These are phyloP conservation scores for Ditylenchus dipsaci DNA, from an alignment of 1,140 invertebrate genomes.

Conservation along the genomic window DNA sequence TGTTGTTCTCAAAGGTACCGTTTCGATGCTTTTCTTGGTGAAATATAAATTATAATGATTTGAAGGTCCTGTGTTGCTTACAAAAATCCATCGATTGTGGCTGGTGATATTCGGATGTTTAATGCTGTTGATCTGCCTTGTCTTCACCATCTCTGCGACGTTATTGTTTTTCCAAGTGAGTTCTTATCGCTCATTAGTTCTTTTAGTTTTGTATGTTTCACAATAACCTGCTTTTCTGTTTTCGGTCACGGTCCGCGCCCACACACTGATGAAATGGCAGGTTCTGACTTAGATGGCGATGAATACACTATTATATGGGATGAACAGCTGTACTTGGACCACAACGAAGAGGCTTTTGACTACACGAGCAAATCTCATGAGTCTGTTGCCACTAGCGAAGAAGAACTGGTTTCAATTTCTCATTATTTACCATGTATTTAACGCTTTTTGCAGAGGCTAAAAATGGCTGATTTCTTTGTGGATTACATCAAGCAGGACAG, in stretches of 20 bases:
- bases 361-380: conserved; percentile 45
- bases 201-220: too few relatives aligned
- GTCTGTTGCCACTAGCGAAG: conserved; percentile 10
- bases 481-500: conserved; percentile 55
- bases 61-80: conserved; percentile 53
- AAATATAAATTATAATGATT: too few relatives aligned
- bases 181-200: too few relatives aligned
- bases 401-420: background rate
- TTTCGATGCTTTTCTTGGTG: conserved; percentile 3
- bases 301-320: conserved; percentile 60
- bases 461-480: conserved; percentile 57
- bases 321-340: conserved; percentile 47
- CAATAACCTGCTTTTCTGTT: too few relatives aligned
- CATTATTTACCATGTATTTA: background rate
- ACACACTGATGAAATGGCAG: conserved; percentile 61
- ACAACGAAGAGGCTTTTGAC: conserved; percentile 55
- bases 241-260: conserved; percentile 57
- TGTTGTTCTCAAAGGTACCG: conserved; percentile 18
- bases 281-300: conserved; percentile 60
- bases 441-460: conserved; percentile 22
- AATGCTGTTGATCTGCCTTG: conserved; percentile 57
- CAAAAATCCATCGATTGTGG: conserved; percentile 61
- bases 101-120: conserved; percentile 60
- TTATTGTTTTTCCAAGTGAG: conserved; percentile 59
- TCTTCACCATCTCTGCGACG: conserved; percentile 59